A percentile compares a stretch with the other conserved stretches of the same genome.
Evolutionary conservation across 2,797 vertebrate genomes (phyloP).

Genomic region (Eulemur mongoz): DNA sequence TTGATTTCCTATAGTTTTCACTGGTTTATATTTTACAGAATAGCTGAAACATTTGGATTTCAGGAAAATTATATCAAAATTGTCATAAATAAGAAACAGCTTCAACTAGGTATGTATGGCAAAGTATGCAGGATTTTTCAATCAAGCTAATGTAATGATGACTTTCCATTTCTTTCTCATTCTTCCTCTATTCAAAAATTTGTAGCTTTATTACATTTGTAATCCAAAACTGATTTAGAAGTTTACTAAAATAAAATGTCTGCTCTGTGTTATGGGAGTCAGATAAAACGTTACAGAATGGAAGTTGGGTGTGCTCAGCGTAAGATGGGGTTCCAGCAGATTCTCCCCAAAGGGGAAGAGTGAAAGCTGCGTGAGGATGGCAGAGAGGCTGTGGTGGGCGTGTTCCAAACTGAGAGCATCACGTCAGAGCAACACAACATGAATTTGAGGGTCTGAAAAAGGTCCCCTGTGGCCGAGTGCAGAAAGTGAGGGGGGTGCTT

Average conservation of each 20-base stretch:
- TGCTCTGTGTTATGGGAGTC: not conserved
- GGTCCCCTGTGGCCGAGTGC: rapidly evolving
- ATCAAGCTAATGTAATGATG: not conserved
- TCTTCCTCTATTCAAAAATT: not conserved
- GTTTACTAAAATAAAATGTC: not conserved
- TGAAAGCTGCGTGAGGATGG: not conserved
- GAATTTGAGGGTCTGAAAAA: too few species aligned
- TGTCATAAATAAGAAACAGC: constrained; percentile 91
- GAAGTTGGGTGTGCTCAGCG: not conserved
- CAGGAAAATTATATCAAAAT: constrained; percentile 91
- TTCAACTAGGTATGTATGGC: constrained; percentile 88
- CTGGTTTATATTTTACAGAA: constrained; percentile 85
- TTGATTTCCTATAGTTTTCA: constrained; percentile 4
- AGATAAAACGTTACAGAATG: not conserved
- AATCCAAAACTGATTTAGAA: not conserved
- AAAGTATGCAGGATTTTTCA: not conserved
- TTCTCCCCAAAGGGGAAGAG: not conserved
- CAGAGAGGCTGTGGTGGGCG: not conserved
- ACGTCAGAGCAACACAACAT: rapidly evolving
- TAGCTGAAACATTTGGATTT: constrained; percentile 88
- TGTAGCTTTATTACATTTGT: not conserved
- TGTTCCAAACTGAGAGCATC: not conserved
- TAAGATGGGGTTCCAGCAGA: not conserved
- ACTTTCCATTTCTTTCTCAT: not conserved
- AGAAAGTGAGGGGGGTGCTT: not conserved